A percentile compares a stretch with the other conserved stretches of the same genome.
Evolutionary conservation across 2,888 invertebrate genomes (phyloP).

Genomic region (Oxystoma pomonae): DNA sequence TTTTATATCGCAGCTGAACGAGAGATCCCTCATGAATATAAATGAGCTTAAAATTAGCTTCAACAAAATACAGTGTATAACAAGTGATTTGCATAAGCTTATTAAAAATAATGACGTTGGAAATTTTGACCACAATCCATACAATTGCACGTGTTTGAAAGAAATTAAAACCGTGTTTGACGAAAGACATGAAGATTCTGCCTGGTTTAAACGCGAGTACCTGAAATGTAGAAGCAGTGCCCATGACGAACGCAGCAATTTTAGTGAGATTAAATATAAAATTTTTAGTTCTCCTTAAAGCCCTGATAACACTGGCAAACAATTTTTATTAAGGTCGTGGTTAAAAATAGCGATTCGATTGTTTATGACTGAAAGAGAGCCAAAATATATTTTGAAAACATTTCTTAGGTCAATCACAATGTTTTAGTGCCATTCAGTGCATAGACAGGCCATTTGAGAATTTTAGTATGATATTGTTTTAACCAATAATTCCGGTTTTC

Average conservation of each 20-base stretch:
- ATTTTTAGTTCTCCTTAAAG: conserved; percentile 17
- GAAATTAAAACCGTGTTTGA: conserved; percentile 19
- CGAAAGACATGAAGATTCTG: conserved; percentile 6
- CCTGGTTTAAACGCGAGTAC: conserved; percentile 19
- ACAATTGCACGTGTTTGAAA: conserved; percentile 18
- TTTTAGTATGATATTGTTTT: too few relatives aligned
- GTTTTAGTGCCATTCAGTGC: too few relatives aligned
- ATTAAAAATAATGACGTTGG: conserved; percentile 18
- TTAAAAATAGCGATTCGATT: too few relatives aligned
- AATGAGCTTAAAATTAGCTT: conserved; percentile 20
- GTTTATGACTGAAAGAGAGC: too few relatives aligned
- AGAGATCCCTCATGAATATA: conserved; percentile 16
- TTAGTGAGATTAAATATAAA: conserved; percentile 1
- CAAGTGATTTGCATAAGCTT: conserved; percentile 12
- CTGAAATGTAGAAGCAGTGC: conserved; percentile 10
- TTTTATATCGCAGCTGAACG: conserved; percentile 14
- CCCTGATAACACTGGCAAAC: too few relatives aligned
- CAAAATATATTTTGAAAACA: too few relatives aligned
- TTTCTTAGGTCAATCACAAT: too few relatives aligned
- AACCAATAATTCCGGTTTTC: too few relatives aligned
- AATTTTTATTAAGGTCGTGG: too few relatives aligned
- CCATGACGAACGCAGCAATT: not conserved
- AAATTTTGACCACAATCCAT: conserved; percentile 20
- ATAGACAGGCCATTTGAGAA: too few relatives aligned
- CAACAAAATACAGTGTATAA: conserved; percentile 17